Evolutionary conservation across 1,140 invertebrate species (phyloP), one percentile per base, ranked within the genome.

Genomic region (Plutomurus gul): DNA sequence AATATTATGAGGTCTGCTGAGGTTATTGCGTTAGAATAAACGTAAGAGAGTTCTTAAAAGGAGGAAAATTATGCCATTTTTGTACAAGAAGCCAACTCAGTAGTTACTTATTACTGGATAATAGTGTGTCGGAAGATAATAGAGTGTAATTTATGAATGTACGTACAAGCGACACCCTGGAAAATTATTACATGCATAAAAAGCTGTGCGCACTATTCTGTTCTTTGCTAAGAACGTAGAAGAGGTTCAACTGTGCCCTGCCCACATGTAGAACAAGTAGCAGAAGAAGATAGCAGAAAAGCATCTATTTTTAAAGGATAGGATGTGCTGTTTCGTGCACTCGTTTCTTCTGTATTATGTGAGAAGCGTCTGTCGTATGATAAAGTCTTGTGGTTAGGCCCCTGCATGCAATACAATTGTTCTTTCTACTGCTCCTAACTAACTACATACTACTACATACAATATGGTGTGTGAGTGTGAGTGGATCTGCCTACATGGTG

Each of bases 241-340:
- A 33, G 11, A 11, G 39, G 13, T 18, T n/a, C 30, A 65, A 30
- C 30, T 33, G 27, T 65, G 56, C 36, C 30, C 4, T 13, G 39
- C n/a, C 2, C n/a, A n/a, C n/a, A 43, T 8, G n/a, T 43, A 60
- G 33, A 33, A 27, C 33, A 65, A 25, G 36, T 65, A 65, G 11
- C 18, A n/a, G 36, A 13, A 65, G 13, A 22, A 13, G 27, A 18
- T 65, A 30, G 56, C 36, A 16, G 27, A 33, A 60, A 60, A 27
- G 56, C 56, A 30, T 65, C 56, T 65, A 65, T 65, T 65, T 65
- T 65, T 65, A 65, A 65, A 65, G 16, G 33, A 33, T 30, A 47
- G 25, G 27, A 30, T 60, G 13, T 65, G 22, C 30, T 65, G 36
- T 16, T 65, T 65, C 25, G 30, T 36, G 20, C 56, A 30, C n/a